Conservation (phyloP, 2,888 invertebrate genomes). For the Cerastis rubricosa region DNA sequence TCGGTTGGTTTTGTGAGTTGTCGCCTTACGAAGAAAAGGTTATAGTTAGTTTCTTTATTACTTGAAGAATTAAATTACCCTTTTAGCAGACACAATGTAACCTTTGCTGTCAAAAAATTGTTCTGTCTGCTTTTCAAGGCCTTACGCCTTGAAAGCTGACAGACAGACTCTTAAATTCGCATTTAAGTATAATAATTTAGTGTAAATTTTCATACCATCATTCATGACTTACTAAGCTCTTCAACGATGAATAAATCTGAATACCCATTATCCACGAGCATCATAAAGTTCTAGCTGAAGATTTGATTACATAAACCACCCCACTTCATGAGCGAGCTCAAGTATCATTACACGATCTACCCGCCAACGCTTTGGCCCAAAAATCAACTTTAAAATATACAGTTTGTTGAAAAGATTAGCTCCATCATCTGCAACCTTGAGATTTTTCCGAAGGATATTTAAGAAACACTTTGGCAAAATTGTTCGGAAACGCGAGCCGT, state of each 20-base stretch:
- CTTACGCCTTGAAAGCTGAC: not conserved
- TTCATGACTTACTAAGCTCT: constrained; percentile 35
- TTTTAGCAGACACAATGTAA: not conserved
- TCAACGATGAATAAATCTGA: constrained; percentile 56
- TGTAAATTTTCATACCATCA: constrained; percentile 23
- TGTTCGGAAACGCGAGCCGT: constrained; percentile 71
- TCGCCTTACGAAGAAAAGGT: not conserved
- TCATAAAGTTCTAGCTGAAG: constrained; percentile 41
- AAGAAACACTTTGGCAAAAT: constrained; percentile 69
- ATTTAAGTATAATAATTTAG: constrained; percentile 21
- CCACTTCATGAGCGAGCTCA: constrained; percentile 28
- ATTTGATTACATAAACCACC: constrained; percentile 57
- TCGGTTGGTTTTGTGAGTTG: not conserved
- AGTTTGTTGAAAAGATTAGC: constrained; percentile 67
- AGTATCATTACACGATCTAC: constrained; percentile 46
- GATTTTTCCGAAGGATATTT: constrained; percentile 57
- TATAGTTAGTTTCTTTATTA: not conserved
- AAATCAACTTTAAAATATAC: constrained; percentile 66
- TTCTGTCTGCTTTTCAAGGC: too few relatives aligned
- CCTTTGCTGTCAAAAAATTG: not conserved
- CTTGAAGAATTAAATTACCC: not conserved
- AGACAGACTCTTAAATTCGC: not conserved
- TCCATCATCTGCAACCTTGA: constrained; percentile 59
- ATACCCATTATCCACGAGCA: constrained; percentile 32
- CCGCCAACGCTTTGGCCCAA: constrained; percentile 31